These are phyloP conservation scores for Neoniphon sammara DNA, from an alignment of 2,797 vertebrate species.

Conservation along the genomic window DNA sequence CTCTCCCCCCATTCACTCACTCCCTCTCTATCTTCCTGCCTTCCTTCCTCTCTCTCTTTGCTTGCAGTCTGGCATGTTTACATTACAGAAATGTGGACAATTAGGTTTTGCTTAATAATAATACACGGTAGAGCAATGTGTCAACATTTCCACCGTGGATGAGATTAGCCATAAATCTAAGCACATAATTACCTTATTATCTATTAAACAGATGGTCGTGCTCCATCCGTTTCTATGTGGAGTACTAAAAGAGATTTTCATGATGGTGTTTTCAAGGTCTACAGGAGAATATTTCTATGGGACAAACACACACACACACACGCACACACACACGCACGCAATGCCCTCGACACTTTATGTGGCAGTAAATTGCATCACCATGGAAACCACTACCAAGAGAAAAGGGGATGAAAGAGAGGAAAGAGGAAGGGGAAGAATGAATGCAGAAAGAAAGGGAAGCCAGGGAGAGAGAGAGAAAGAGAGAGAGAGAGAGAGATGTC, in stretches of 20 bases:
- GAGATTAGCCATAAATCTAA: conserved; percentile 56
- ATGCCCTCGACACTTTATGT: conserved; percentile 72
- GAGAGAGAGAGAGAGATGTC: conserved; percentile 17
- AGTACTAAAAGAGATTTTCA: conserved; percentile 54
- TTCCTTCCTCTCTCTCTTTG: conserved; percentile 22
- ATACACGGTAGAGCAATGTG: conserved; percentile 45
- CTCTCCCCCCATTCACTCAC: neutral
- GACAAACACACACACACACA: conserved; percentile 46
- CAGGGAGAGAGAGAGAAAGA: conserved; percentile 23
- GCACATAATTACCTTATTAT: conserved; percentile 60
- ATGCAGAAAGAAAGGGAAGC: neutral
- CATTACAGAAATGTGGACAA: conserved; percentile 42
- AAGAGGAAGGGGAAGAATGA: conserved; percentile 34
- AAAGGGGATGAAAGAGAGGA: conserved; percentile 64
- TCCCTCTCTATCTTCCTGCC: neutral
- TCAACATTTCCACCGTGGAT: conserved; percentile 49
- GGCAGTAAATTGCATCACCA: conserved; percentile 79
- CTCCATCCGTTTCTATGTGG: conserved; percentile 46
- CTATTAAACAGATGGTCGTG: conserved; percentile 58
- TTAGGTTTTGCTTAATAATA: conserved; percentile 38
- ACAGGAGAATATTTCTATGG: conserved; percentile 66
- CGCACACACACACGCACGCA: conserved; percentile 29
- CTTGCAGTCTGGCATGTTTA: conserved; percentile 40
- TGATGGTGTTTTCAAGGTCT: conserved; percentile 64
- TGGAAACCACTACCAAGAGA: conserved; percentile 79